Evolutionary conservation across 2,888 invertebrate species (phyloP).

Genomic region (Xylota sylvarum): DNA sequence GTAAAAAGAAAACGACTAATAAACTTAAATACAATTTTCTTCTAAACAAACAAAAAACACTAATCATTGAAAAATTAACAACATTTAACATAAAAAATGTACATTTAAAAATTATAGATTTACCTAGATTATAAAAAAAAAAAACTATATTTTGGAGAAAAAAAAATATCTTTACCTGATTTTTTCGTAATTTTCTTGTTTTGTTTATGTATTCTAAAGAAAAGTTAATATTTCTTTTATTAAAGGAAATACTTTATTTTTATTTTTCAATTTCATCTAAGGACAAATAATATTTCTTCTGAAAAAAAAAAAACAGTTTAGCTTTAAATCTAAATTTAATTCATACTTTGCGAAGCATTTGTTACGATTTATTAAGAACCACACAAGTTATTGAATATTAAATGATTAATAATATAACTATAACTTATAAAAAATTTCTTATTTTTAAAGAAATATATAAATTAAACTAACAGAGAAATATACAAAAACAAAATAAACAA

Average conservation of each 20-base stretch:
- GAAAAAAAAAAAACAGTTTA: slow-evolving; percentile 48
- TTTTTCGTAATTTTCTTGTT: slow-evolving; percentile 44
- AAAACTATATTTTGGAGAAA: slow-evolving; percentile 53
- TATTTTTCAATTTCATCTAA: slow-evolving; percentile 50
- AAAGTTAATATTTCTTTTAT: slow-evolving; percentile 25
- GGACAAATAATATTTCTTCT: slow-evolving; percentile 54
- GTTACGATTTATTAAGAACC: slow-evolving; percentile 72
- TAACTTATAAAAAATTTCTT: slow-evolving; percentile 78
- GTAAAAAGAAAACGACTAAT: slow-evolving; percentile 23
- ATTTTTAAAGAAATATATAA: slow-evolving; percentile 77
- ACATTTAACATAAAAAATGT: slow-evolving; percentile 56
- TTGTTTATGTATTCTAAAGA: slow-evolving; percentile 45
- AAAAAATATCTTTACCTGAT: slow-evolving; percentile 45
- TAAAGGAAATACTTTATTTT: slow-evolving; percentile 19
- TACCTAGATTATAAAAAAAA: slow-evolving; percentile 50
- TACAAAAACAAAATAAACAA: slow-evolving; percentile 64
- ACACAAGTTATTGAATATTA: slow-evolving; percentile 71
- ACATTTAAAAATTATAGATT: slow-evolving; percentile 58
- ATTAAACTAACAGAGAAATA: slow-evolving; percentile 66
- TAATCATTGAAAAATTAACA: slow-evolving; percentile 50
- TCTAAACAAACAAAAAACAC: slow-evolving; percentile 32
- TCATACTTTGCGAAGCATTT: slow-evolving; percentile 74
- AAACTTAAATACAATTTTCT: slow-evolving; percentile 28
- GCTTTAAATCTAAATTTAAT: slow-evolving; percentile 71
- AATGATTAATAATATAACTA: slow-evolving; percentile 59